phyloP scores from a whole-genome alignment of 2,113 vertebrate species.

The Prunella fulvescens region DNA sequence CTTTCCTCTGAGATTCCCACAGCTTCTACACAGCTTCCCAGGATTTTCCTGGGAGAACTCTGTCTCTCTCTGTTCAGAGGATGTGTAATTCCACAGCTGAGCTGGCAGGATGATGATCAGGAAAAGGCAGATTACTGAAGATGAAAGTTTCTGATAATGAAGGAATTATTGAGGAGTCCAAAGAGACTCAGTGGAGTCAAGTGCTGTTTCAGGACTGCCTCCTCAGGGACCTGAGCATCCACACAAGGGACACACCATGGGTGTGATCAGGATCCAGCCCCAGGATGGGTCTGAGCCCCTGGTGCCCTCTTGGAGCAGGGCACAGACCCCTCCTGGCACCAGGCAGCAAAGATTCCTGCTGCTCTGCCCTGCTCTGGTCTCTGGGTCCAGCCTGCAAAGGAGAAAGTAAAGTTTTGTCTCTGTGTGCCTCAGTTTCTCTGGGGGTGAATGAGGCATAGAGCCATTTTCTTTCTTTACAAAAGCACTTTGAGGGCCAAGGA shows the following conservation, averaged over 20 bases:
- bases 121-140: background rate
- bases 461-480: background rate
- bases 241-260: rapidly evolving
- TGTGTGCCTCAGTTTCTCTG: background rate
- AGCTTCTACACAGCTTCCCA: too few species aligned
- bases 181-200: background rate
- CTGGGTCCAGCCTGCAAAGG: background rate
- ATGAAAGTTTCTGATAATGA: background rate
- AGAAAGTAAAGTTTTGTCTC: background rate
- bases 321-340: background rate
- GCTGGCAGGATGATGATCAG: background rate
- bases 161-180: background rate
- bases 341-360: background rate
- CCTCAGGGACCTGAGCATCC: background rate
- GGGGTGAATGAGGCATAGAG: background rate
- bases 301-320: background rate
- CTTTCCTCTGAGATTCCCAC: too few species aligned
- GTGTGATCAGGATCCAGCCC: background rate
- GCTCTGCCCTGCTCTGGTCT: background rate
- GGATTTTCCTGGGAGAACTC: too few species aligned
- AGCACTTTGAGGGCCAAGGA: background rate
- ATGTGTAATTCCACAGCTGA: background rate
- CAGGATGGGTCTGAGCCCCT: rapidly evolving
- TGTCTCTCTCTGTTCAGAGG: too few species aligned
- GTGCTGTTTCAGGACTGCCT: background rate